Evolutionary conservation across 2,797 vertebrate genomes (phyloP).

Genomic region (Mionectes olivaceus): DNA sequence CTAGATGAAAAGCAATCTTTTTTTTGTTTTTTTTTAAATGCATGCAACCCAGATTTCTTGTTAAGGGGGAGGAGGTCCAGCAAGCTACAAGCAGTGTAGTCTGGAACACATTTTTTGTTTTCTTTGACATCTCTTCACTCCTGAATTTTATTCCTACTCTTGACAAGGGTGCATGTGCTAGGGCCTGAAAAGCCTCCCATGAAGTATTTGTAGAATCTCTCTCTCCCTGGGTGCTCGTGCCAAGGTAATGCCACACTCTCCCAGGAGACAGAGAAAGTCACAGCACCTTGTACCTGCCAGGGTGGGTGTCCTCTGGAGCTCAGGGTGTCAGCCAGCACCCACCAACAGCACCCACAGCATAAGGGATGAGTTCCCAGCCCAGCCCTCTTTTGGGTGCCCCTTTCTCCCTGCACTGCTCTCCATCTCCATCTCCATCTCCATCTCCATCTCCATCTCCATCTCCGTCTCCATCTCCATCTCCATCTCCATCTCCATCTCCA

Average conservation of each 20-base stretch:
- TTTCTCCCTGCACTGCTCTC: not conserved
- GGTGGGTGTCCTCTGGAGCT: not conserved
- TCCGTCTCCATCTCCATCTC: too few species aligned
- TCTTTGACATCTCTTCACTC: not conserved
- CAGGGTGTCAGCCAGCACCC: not conserved
- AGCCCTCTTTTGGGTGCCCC: not conserved
- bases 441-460: too few species aligned
- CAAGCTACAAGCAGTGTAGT: not conserved
- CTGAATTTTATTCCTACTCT: not conserved
- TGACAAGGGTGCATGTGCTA: not conserved
- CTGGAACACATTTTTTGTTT: not conserved
- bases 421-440: not conserved
- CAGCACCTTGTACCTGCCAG: not conserved
- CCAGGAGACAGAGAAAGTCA: not conserved
- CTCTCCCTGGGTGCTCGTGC: not conserved
- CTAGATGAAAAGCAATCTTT: not conserved
- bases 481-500: not conserved
- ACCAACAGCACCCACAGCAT: not conserved
- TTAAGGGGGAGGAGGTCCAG: not conserved
- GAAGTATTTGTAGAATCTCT: not conserved
- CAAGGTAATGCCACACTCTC: not conserved
- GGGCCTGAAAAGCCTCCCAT: not conserved
- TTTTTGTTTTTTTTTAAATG: not conserved
- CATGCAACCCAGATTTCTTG: constrained; percentile 5
- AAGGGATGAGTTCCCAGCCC: not conserved